These are phyloP conservation scores for Syrrhaptes paradoxus DNA, from an alignment of 2,113 vertebrate genomes.

Conservation along the genomic window DNA sequence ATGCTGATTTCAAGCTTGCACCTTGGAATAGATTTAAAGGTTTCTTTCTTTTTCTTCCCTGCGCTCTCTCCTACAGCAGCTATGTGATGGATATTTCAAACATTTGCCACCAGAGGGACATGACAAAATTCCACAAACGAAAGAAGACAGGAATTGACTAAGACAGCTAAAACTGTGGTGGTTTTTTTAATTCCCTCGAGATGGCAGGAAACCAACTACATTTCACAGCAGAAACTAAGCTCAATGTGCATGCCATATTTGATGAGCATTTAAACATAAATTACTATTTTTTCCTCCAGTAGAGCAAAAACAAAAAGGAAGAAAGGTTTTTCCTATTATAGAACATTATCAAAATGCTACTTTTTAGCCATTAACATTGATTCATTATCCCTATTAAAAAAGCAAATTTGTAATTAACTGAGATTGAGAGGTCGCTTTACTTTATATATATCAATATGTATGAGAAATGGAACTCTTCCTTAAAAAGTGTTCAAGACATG, in stretches of 20 bases:
- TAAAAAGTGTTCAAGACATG: neutral
- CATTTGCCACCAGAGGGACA: constrained; percentile 33
- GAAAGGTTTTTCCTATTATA: neutral
- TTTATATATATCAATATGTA: neutral
- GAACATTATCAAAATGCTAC: neutral
- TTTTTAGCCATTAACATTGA: neutral
- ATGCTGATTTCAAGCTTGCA: neutral
- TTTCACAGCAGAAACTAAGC: neutral
- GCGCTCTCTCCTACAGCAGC: rapidly evolving
- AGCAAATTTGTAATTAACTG: neutral
- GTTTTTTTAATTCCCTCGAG: rapidly evolving
- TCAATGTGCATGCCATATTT: neutral
- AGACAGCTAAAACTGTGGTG: neutral
- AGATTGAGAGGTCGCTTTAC: neutral
- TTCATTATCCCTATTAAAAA: neutral
- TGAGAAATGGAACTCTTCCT: neutral
- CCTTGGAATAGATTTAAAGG: neutral
- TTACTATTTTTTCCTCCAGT: neutral
- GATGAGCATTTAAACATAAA: neutral
- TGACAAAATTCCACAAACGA: neutral
- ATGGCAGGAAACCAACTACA: neutral
- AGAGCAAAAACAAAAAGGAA: neutral
- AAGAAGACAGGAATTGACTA: neutral
- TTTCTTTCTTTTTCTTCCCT: neutral
- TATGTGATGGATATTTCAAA: neutral